Evolutionary conservation across 2,113 vertebrate species (phyloP).

Genomic region (Perca flavescens): DNA sequence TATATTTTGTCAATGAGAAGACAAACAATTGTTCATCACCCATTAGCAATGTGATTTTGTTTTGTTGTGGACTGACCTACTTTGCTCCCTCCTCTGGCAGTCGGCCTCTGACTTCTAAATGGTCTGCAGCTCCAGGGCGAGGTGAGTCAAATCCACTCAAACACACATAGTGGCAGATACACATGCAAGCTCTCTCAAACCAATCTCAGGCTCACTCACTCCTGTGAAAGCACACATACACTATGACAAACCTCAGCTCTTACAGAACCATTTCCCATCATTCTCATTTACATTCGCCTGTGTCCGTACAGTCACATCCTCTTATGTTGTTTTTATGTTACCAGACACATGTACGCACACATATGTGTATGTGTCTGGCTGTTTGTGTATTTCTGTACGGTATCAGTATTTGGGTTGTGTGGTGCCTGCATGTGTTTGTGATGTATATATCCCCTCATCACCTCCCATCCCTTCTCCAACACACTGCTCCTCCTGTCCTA

Average conservation of each 20-base stretch:
- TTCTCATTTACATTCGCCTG: constrained; percentile 58
- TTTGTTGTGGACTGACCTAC: constrained; percentile 36
- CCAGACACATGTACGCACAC: constrained; percentile 40
- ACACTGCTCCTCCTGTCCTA: constrained; percentile 57
- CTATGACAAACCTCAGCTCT: constrained; percentile 24
- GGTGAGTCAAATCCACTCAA: constrained; percentile 80
- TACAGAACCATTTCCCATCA: constrained; percentile 54
- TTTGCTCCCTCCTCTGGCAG: constrained; percentile 75
- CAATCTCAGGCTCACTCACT: constrained; percentile 22
- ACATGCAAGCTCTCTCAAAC: constrained; percentile 1
- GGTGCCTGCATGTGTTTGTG: constrained; percentile 65
- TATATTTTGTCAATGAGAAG: neutral
- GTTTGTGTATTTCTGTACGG: constrained; percentile 53
- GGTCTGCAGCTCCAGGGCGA: constrained; percentile 93
- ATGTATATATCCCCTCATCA: constrained; percentile 68
- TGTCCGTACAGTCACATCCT: constrained; percentile 47
- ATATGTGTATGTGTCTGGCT: constrained; percentile 36
- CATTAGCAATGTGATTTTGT: neutral
- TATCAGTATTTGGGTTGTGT: constrained; percentile 57
- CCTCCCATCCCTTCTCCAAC: constrained; percentile 61
- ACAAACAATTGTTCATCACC: neutral
- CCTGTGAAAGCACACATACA: constrained; percentile 23
- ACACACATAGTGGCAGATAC: neutral
- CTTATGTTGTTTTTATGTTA: constrained; percentile 56
- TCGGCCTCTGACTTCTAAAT: constrained; percentile 93